Evolutionary conservation across 1,140 invertebrate genomes (phyloP).

Genomic region (Tetramorium alpestre): DNA sequence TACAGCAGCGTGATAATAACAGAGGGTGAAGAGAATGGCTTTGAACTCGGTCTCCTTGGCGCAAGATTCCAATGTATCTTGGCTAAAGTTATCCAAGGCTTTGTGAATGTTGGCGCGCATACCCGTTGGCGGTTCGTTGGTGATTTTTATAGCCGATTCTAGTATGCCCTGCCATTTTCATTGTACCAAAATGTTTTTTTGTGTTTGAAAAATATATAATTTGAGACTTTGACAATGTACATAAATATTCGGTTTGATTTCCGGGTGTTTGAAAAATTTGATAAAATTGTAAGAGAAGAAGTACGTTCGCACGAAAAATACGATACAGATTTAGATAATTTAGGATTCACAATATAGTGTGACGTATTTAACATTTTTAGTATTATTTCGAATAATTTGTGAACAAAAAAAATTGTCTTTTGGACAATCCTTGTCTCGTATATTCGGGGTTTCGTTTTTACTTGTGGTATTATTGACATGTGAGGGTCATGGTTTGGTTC

Average conservation of each 20-base stretch:
- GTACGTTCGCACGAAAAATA: background rate
- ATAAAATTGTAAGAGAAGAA: no score
- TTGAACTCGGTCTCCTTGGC: constrained; percentile 98
- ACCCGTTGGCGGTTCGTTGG: constrained; percentile 97
- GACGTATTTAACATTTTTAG: no score
- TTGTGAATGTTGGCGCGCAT: constrained; percentile 98
- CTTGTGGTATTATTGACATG: constrained; percentile 89
- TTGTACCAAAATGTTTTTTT: background rate
- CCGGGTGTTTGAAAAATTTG: background rate
- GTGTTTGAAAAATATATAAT: no score
- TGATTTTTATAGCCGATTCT: constrained; percentile 98
- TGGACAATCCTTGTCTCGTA: background rate
- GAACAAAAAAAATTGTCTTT: background rate
- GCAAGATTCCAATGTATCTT: constrained; percentile 97
- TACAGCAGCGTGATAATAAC: constrained; percentile 98
- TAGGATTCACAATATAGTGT: background rate
- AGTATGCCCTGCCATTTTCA: constrained; percentile 91
- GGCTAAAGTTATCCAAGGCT: constrained; percentile 96
- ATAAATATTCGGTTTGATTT: no score
- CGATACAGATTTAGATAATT: background rate
- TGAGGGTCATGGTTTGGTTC: constrained; percentile 88
- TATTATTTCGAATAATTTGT: background rate
- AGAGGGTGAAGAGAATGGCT: constrained; percentile 95
- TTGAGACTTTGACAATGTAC: no score
- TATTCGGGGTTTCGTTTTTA: constrained; percentile 50